Base-by-base conservation (phyloP, 2,113 vertebrate genomes). In the Melanerpes aurifrons region DNA sequence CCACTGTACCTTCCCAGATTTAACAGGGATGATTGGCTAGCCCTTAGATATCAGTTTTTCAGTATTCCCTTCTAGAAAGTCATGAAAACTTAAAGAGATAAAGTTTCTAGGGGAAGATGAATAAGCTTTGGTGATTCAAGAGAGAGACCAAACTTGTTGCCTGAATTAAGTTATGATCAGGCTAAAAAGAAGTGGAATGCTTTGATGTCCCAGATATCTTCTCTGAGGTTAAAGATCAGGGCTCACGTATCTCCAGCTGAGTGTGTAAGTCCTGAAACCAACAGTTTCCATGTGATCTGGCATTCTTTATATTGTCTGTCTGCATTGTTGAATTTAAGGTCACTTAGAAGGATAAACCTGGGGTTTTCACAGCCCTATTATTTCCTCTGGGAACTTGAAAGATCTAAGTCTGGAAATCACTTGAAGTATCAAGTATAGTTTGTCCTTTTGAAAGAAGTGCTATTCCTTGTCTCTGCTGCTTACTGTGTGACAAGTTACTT, bases 281-380 rank as follows among this genome's bases (percentile, higher is more conserved):
- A 91, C 84, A 91, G 92, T 76, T 95, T 91, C 94, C 82, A 92
- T 87, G 96, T 92, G 94, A 96, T 93, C 85, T 6, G 2, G 71
- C 94, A 95, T 93, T 96, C 94, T 92, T 96, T 53, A 45, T 87
- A 96, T 96, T 96, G 93, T 96, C 91, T 83, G 69, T 0, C 3
- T 0, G 90, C 95, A 94, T 96, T 96, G 96, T 94, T 93, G 75
- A 95, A 93, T 91, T 94, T 95, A 95, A 93, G 95, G 92, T 96
- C 95, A 80, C 89, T 96, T 92, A 96, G 92, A 75, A 89, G 94
- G 89, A 96, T 95, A 95, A 95, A 95, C 92, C 89, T 89, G 91
- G 84, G 87, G 61, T 85, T 95, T 96, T 91, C 87, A 95, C 84
- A 31, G 92, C 68, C 91, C 92, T 93, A 93, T 96, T 94, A 94